These are phyloP conservation scores for Sphyrna mokarran DNA, from an alignment of 2,113 vertebrate species.

Conservation along the genomic window DNA sequence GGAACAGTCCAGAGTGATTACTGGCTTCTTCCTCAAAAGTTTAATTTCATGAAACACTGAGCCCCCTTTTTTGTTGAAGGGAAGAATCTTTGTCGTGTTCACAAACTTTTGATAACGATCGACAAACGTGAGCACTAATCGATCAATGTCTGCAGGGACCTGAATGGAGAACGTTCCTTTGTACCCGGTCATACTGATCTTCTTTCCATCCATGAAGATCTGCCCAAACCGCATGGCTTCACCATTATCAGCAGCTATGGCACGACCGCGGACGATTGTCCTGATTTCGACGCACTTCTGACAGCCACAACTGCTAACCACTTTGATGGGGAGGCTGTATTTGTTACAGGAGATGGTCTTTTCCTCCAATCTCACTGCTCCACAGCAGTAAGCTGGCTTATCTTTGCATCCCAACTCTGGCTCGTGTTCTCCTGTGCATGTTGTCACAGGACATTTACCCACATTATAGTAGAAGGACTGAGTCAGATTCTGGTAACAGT, in stretches of 20 bases:
- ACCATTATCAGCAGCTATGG: conserved; percentile 75
- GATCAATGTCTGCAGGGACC: conserved; percentile 72
- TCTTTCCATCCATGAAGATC: conserved; percentile 75
- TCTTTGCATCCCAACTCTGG: conserved; percentile 82
- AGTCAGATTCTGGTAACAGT: conserved; percentile 84
- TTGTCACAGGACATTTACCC: conserved; percentile 70
- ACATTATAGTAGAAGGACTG: conserved; percentile 81
- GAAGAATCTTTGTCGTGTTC: conserved; percentile 90
- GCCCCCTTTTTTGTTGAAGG: conserved; percentile 84
- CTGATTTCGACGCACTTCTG: conserved; percentile 79
- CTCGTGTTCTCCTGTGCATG: conserved; percentile 74
- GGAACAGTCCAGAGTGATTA: conserved; percentile 67
- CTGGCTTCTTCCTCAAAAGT: conserved; percentile 74
- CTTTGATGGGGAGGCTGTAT: conserved; percentile 79
- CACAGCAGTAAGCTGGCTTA: conserved; percentile 74
- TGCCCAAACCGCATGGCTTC: conserved; percentile 94
- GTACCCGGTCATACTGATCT: conserved; percentile 88
- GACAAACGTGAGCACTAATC: conserved; percentile 89
- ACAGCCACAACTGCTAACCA: conserved; percentile 73
- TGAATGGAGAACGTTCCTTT: conserved; percentile 91
- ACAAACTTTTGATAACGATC: conserved; percentile 91
- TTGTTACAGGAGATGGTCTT: conserved; percentile 70
- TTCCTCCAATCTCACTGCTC: conserved; percentile 73
- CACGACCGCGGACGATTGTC: conserved; percentile 73
- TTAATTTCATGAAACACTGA: conserved; percentile 88